Evolutionary conservation across 1,140 invertebrate genomes (phyloP).

Genomic region (Macrosteles quadrilineatus): DNA sequence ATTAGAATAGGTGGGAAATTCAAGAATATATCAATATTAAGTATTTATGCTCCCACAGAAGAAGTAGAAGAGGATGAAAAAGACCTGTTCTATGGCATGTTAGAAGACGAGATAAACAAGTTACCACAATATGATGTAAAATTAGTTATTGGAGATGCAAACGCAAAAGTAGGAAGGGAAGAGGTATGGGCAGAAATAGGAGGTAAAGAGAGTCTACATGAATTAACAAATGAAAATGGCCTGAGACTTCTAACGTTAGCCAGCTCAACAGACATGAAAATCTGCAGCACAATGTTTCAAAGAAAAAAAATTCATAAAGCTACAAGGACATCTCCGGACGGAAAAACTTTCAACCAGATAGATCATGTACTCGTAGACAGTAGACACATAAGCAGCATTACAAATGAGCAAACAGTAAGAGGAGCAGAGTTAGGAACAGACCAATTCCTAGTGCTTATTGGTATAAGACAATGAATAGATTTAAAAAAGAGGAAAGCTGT

Average conservation of each 20-base stretch:
- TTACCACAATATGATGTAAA: constrained; percentile 34
- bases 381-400: background rate
- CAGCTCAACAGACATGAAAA: constrained; percentile 34
- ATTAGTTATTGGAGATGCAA: constrained; percentile 35
- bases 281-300: constrained; percentile 37
- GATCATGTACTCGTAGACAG: constrained; percentile 37
- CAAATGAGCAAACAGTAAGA: constrained; percentile 32
- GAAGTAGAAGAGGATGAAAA: constrained; percentile 34
- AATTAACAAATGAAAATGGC: constrained; percentile 37
- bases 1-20: constrained; percentile 29
- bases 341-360: constrained; percentile 36
- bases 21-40: constrained; percentile 31
- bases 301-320: constrained; percentile 38
- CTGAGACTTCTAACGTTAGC: constrained; percentile 36
- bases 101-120: constrained; percentile 31
- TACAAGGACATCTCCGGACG: constrained; percentile 37
- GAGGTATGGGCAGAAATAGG: constrained; percentile 38
- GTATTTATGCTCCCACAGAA: constrained; percentile 33
- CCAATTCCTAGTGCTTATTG: constrained; percentile 34
- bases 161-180: constrained; percentile 35
- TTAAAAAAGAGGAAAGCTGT: background rate
- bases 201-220: constrained; percentile 46
- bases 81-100: constrained; percentile 33
- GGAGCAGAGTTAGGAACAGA: constrained; percentile 36
- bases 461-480: constrained; percentile 26